A percentile compares a stretch with the other conserved stretches of the same genome.
phyloP scores from a whole-genome alignment of 2,113 vertebrate genomes.

The Misgurnus anguillicaudatus region DNA sequence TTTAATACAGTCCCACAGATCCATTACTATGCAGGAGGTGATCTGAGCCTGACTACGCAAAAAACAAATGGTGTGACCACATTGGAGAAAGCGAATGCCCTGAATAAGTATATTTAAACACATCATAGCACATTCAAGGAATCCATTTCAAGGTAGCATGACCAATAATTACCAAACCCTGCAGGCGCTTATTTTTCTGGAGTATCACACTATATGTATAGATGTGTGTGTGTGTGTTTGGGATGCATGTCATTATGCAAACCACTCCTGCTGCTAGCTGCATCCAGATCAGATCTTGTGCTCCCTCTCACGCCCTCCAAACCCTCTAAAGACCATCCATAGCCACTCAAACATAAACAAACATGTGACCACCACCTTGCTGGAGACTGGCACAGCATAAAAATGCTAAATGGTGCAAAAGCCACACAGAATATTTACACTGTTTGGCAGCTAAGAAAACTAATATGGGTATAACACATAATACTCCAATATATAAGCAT shows the following conservation, averaged over 20 bases:
- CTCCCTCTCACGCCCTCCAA: conserved; percentile 45
- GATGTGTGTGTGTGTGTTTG: background rate
- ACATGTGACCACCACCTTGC: conserved; percentile 12
- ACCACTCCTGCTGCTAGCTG: background rate
- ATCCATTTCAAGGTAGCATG: conserved; percentile 33
- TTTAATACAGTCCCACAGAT: background rate
- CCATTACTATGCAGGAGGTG: background rate
- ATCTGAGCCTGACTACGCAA: background rate
- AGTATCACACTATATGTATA: conserved; percentile 8
- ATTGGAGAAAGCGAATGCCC: background rate
- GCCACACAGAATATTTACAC: conserved; percentile 12
- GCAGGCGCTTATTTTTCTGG: conserved; percentile 2
- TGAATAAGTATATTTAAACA: conserved; percentile 19
- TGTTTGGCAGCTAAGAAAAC: background rate
- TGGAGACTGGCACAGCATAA: conserved; percentile 11
- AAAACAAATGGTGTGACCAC: conserved; percentile 13
- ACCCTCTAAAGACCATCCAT: conserved; percentile 26
- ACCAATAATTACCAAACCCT: conserved; percentile 22
- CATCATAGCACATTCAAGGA: conserved; percentile 24
- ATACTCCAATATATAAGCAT: no score
- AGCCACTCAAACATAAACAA: conserved; percentile 8
- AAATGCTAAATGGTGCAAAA: conserved; percentile 27
- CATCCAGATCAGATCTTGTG: conserved; percentile 9
- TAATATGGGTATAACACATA: no score
- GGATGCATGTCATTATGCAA: conserved; percentile 21